Evolutionary conservation across 2,797 vertebrate species (phyloP), one percentile per base, ranked within the genome.

Genomic region (Tympanoctomys barrerae): DNA sequence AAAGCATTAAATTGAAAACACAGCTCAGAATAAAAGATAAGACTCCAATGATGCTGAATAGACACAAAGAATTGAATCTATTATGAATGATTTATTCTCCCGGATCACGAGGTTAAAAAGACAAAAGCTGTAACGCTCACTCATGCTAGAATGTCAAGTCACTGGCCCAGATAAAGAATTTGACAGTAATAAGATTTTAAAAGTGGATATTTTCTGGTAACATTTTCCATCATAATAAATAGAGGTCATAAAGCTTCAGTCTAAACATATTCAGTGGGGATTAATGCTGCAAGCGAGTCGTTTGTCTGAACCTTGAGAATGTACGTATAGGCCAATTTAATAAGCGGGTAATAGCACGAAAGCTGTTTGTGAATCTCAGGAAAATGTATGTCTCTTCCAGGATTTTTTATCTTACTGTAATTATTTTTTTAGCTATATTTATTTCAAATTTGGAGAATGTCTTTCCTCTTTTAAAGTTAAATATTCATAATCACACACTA

Each of bases 61-160:
- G 96, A 97, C 95, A 96, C 78, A 96, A 36, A 97, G 96, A 98
- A 97, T 88, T 97, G 96, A 98, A 98, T 97, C 12, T 2, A 64
- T 92, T 98, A 96, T 98, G 98, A 98, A 98, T 98, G 94, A 98
- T 98, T 98, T 97, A 98, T 98, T 93, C 89, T 96, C 54, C 59
- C 97, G 97, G 98, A 98, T 97, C 98, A 97, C 92, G 91, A 98
- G 98, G 98, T 98, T 98, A 98, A 98, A 98, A 98, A 98, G 97
- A 97, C 98, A 98, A 98, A 98, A 97, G 96, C 96, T 98, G 97
- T 97, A 97, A 96, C 97, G 97, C 94, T 98, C 92, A 31, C 92
- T 98, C 98, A 97, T 97, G 98, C 85, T 94, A 97, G 97, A 98
- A 98, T 98, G 97, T 98, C 97, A 98, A 97, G 97, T 97, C 97